Evolutionary conservation across 2,888 invertebrate species (phyloP), one percentile per base, ranked within the genome.

Genomic region (Brenthis hecate): DNA sequence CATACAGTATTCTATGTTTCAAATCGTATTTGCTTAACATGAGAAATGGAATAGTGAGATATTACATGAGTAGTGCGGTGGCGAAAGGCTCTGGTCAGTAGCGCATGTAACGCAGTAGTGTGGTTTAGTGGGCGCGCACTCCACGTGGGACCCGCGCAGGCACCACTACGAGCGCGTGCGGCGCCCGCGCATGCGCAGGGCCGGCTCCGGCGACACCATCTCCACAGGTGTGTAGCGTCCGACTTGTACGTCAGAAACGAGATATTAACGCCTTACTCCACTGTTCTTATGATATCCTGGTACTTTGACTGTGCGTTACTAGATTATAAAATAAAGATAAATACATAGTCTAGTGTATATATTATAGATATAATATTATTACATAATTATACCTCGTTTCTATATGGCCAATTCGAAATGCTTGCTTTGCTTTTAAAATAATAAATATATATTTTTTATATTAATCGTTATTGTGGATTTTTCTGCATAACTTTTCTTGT

Each of bases 151-250:
- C 93, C 97, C 97, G 77, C 94, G 97, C 75, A 94, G 97, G 69
- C 96, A 97, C 85, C 96, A 97, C 93, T 97, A 97, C 92, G 97
- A 97, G 93, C 97, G 97, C 89, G 94, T 97, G 86, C 96, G 96
- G 82, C 94, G 96, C 80, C 94, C 95, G 77, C 82, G 76, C 93
- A 90, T 95, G 82, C 94, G 94, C 83, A 93, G 95, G 78, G 89
- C 93, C 73, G 96, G 94, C 78, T 95, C 95, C 79, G 95, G 94
- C 77, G 95, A 95, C 84, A 95, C 95, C 77, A 90, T 94, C 81
- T 95, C 95, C 78, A 94, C 94, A 90, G 93, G 93, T 93, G 32
- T 6, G 32, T 32, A 6, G 13, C 5, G 14, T 0, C 14, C n/a
- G 11, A 8, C 14, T 16, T 19, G 23, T 4, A 28, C 28, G 28